phyloP scores from a whole-genome alignment of 2,888 invertebrate genomes.

The Dicyrtoma fusca region DNA sequence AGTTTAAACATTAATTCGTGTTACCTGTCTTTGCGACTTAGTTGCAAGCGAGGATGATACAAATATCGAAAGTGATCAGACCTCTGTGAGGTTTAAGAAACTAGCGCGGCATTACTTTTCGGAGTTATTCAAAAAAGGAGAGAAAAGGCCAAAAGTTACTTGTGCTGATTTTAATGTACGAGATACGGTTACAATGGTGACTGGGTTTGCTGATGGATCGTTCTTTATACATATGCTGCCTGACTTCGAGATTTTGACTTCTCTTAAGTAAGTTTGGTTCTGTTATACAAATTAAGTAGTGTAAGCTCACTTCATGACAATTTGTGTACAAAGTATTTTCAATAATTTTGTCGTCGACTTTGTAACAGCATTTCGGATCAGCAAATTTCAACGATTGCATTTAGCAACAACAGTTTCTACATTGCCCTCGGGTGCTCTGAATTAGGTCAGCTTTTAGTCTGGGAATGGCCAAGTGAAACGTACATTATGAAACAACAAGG shows the following conservation, averaged over 20 bases:
- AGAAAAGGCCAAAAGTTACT: conserved; percentile 70
- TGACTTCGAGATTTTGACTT: conserved; percentile 89
- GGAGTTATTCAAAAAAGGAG: conserved; percentile 69
- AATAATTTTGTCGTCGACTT: neutral
- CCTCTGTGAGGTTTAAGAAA: conserved; percentile 69
- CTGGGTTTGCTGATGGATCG: conserved; percentile 86
- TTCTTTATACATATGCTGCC: conserved; percentile 95
- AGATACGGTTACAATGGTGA: conserved; percentile 77
- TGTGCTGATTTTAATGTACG: conserved; percentile 79
- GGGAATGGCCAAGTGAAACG: conserved; percentile 99
- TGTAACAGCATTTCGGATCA: conserved; percentile 78
- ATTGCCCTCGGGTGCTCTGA: conserved; percentile 87
- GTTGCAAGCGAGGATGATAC: neutral
- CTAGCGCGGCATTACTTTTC: conserved; percentile 74
- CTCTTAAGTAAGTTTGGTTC: conserved; percentile 62
- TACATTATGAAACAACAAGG: conserved; percentile 98
- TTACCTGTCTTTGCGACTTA: no score
- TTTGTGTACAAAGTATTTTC: neutral
- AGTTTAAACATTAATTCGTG: no score
- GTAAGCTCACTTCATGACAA: neutral
- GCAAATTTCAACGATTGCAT: conserved; percentile 74
- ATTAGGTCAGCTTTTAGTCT: conserved; percentile 92
- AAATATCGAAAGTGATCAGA: conserved; percentile 52
- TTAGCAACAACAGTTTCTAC: conserved; percentile 93
- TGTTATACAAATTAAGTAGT: conserved; percentile 58